Percentiles rank a stretch among this genome's conserved stretches.
phyloP scores from a whole-genome alignment of 2,888 invertebrate genomes.

The Ormia ochracea region DNA sequence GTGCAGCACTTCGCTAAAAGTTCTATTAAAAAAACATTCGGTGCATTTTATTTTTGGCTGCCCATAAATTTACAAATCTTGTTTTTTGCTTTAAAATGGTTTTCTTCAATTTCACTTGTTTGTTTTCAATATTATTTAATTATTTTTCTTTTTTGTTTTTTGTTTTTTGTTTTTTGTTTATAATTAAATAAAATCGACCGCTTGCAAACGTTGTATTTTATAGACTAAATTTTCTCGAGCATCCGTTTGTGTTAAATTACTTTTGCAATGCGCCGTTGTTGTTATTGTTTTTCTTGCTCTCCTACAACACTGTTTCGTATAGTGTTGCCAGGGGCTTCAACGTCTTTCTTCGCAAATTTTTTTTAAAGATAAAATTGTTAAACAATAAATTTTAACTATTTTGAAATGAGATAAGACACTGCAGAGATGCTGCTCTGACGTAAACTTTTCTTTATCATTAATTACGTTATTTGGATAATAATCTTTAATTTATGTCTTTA shows the following conservation, averaged over 20 bases:
- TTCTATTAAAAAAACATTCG: slow-evolving; percentile 4
- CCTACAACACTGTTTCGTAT: neutral
- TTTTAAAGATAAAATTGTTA: neutral
- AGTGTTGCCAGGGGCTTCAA: slow-evolving; percentile 10
- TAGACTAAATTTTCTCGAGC: slow-evolving; percentile 58
- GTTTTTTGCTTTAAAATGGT: neutral
- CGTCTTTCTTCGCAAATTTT: neutral
- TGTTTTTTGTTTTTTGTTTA: neutral
- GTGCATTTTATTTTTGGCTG: slow-evolving; percentile 28
- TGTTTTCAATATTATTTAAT: no score
- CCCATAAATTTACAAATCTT: slow-evolving; percentile 27
- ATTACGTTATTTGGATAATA: neutral
- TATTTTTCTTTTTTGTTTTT: no score
- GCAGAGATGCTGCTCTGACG: neutral
- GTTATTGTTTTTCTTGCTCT: slow-evolving; percentile 34
- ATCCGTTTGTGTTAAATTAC: slow-evolving; percentile 48
- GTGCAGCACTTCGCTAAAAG: no score
- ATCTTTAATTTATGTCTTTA: neutral
- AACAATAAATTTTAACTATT: neutral
- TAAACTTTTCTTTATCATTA: neutral
- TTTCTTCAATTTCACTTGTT: slow-evolving; percentile 24
- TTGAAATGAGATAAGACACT: slow-evolving; percentile 6
- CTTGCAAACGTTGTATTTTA: slow-evolving; percentile 49
- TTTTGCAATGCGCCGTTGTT: slow-evolving; percentile 51
- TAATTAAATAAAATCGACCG: slow-evolving; percentile 40